Base-by-base conservation (phyloP, 35 echinoderm and acorn worm genomes). In the Eucidaris tribuloides region DNA sequence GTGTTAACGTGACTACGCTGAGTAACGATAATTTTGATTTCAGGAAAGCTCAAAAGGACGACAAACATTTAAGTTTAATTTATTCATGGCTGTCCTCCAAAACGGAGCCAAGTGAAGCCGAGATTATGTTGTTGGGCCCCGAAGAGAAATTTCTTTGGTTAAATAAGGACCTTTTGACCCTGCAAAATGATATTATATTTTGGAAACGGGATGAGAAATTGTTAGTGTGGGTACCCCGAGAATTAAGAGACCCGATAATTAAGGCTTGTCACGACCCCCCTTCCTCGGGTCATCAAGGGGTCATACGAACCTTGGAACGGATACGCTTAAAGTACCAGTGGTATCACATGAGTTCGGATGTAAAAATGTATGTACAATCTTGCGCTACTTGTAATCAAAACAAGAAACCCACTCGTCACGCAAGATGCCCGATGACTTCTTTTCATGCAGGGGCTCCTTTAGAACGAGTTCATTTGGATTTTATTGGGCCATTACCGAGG, bases 351-450 rank as follows among this genome's bases (percentile, higher is more conserved):
- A 34, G 13, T 3, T 13, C 27, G 56, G 85, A 80, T 35, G 39
- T 88, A 25, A 44, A 88, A 41, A 29, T 24, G 0, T 88, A 80
- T 32, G n/a, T 88, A 13, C 24, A 48, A 17, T 20, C 65, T 7
- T 29, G 65, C 18, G n/a, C n/a, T n/a, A n/a, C n/a, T n/a, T 88
- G 77, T 65, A 88, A 81, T 27, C 43, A 24, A 17, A 88, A 68
- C 28, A 78, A 87, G 58, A 87, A 87, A 24, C 17, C 85, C 15
- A 52, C 36, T 4, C 44, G 60, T 17, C 23, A 81, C 27, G 74
- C 44, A 1, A 65, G 31, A 38, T 30, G 42, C 76, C 61, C 56
- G 15, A 81, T 88, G 85, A 62, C 32, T 0, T 29, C 37, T 20
- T 63, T 62, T 23, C 80, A 61, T 39, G 80, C 80, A 13, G 80